Evolutionary conservation across 2,113 vertebrate genomes (phyloP).

Genomic region (Ceyx melanurus): DNA sequence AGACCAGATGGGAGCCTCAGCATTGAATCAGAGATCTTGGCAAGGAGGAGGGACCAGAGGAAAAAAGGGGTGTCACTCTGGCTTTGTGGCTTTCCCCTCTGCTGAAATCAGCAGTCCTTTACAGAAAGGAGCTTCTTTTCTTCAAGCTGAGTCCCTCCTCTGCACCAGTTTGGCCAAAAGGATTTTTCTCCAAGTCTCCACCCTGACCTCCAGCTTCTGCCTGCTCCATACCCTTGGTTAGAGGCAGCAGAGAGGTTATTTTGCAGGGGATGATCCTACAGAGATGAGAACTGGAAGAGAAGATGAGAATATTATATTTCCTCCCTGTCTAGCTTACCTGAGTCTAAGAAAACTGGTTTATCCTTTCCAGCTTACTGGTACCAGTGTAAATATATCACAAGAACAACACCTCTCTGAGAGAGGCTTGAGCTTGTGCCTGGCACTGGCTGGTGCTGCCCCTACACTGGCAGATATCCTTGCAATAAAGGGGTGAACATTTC

Average conservation of each 20-base stretch:
- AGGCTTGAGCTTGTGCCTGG: background rate
- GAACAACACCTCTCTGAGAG: background rate
- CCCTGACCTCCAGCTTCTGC: background rate
- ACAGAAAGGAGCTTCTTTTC: background rate
- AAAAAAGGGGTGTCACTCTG: background rate
- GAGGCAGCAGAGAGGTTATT: background rate
- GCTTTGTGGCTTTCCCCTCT: background rate
- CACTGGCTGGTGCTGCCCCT: background rate
- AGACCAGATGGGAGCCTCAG: background rate
- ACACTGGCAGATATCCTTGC: background rate
- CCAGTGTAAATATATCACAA: background rate
- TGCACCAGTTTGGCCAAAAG: background rate
- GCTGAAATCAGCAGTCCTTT: background rate
- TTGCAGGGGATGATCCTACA: background rate
- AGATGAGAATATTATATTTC: background rate
- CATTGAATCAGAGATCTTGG: background rate
- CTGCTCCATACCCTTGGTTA: background rate
- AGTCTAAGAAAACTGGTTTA: background rate
- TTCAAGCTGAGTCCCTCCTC: background rate
- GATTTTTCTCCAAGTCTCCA: background rate
- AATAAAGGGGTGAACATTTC: background rate
- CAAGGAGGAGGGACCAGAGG: background rate
- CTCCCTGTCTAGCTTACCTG: background rate
- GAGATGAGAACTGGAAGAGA: background rate
- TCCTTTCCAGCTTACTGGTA: background rate